Conservation (phyloP, 37 sponge, comb jelly and placozoan genomes). For the Chondrosia reniformis region DNA sequence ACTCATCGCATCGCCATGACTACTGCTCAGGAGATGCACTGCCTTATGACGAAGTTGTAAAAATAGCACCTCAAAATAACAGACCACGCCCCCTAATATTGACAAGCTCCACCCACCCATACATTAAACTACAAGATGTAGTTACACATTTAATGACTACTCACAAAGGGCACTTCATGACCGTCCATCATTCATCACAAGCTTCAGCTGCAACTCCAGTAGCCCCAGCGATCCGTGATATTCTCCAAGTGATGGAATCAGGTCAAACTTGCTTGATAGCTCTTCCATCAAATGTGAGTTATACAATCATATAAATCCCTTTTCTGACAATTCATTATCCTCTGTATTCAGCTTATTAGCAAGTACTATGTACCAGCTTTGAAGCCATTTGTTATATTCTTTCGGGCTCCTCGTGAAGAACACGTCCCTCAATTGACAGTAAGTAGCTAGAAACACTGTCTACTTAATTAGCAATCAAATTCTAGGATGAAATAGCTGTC, state of each 20-base stretch:
- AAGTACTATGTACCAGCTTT: conserved; percentile 28
- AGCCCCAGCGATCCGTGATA: neutral
- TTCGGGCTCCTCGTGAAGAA: conserved; percentile 41
- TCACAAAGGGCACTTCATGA: neutral
- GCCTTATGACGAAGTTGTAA: conserved; percentile 74
- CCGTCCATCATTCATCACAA: too few relatives aligned
- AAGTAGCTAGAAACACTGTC: neutral
- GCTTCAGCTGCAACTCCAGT: too few relatives aligned
- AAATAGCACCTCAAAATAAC: conserved; percentile 46
- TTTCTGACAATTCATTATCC: neutral
- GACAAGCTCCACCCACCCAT: conserved; percentile 8
- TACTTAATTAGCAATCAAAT: too few relatives aligned
- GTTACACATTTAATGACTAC: neutral
- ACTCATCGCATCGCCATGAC: neutral
- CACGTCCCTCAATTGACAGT: neutral
- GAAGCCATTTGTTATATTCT: conserved; percentile 53
- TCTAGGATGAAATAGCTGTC: too few relatives aligned
- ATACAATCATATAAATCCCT: neutral
- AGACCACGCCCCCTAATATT: conserved; percentile 67
- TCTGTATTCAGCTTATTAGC: conserved; percentile 25
- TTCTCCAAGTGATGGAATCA: conserved; percentile 18
- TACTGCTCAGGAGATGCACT: conserved; percentile 25
- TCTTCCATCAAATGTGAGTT: conserved; percentile 24
- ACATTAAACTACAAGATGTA: neutral
- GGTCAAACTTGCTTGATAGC: conserved; percentile 56